Conservation (phyloP, 2,888 invertebrate genomes). For the Dexiosoma caninum region DNA sequence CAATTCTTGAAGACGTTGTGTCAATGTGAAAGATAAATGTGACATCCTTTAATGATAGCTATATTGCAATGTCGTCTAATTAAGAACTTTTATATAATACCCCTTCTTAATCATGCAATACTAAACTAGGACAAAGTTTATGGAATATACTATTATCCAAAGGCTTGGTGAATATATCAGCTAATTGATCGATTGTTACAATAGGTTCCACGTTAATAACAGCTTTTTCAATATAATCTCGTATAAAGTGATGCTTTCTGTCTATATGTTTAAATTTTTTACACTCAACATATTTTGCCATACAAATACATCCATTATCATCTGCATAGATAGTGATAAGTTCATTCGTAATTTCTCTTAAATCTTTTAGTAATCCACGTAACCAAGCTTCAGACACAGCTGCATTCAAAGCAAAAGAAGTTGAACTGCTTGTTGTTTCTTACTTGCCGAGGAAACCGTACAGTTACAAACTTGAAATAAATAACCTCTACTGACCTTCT, state of each 20-base stretch:
- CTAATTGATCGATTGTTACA: neutral
- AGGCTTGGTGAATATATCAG: constrained; percentile 1
- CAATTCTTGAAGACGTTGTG: no score
- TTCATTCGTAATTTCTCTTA: neutral
- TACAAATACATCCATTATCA: neutral
- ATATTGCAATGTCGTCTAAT: no score
- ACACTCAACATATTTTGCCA: neutral
- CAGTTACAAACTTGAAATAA: neutral
- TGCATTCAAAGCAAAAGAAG: neutral
- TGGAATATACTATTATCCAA: neutral
- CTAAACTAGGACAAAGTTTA: neutral
- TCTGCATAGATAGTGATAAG: neutral
- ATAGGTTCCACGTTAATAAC: neutral
- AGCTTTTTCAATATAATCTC: neutral
- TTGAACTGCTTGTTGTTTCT: constrained; percentile 6
- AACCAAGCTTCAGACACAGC: constrained; percentile 21
- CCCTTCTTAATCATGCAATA: constrained; percentile 11
- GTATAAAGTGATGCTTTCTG: constrained; percentile 3
- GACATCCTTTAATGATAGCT: no score
- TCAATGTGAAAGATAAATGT: no score
- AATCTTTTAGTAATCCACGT: neutral
- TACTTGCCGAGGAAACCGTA: constrained; percentile 2
- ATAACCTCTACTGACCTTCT: neutral
- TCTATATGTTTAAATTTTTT: neutral
- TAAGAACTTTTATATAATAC: constrained; percentile 3